Conservation (phyloP, 2,888 invertebrate genomes). For the Tiphia femorata region DNA sequence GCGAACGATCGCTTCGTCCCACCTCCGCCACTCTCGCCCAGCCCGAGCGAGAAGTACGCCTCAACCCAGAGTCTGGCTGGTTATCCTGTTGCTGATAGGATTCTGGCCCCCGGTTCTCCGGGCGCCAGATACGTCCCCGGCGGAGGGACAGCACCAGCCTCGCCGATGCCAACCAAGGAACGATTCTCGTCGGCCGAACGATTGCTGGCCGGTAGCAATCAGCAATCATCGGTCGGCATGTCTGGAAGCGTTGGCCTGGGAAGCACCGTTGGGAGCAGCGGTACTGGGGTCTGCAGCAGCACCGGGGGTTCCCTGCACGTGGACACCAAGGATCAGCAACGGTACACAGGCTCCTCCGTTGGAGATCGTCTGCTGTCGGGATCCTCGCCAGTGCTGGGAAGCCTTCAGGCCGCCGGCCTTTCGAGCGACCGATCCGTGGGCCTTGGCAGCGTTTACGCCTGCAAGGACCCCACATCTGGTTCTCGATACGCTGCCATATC, state of each 20-base stretch:
- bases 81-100: conserved; percentile 57
- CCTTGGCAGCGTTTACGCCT: conserved; percentile 27
- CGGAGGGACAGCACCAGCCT: conserved; percentile 56
- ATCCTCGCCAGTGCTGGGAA: conserved; percentile 63
- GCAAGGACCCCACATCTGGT: conserved; percentile 48
- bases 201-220: conserved; percentile 67
- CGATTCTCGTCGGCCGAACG: conserved; percentile 72
- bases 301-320: conserved; percentile 2
- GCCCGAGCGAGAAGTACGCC: conserved; percentile 68
- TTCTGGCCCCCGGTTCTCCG: conserved; percentile 57
- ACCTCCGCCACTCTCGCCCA: conserved; percentile 76
- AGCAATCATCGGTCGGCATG: not conserved
- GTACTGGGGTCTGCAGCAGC: too few relatives aligned
- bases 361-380: conserved; percentile 58
- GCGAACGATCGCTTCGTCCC: conserved; percentile 73
- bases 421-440: conserved; percentile 30
- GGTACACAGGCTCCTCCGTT: conserved; percentile 45
- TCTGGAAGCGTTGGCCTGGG: not conserved
- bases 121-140: conserved; percentile 52
- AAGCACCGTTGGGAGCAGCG: too few relatives aligned
- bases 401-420: conserved; percentile 41
- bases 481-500: conserved; percentile 55
- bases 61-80: conserved; percentile 62
- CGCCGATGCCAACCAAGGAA: conserved; percentile 56
- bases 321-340: conserved; percentile 58